Percentiles rank a stretch among this genome's conserved stretches.
These are phyloP conservation scores for Periphyllus acericola DNA, from an alignment of 2,888 invertebrate genomes.

Conservation along the genomic window DNA sequence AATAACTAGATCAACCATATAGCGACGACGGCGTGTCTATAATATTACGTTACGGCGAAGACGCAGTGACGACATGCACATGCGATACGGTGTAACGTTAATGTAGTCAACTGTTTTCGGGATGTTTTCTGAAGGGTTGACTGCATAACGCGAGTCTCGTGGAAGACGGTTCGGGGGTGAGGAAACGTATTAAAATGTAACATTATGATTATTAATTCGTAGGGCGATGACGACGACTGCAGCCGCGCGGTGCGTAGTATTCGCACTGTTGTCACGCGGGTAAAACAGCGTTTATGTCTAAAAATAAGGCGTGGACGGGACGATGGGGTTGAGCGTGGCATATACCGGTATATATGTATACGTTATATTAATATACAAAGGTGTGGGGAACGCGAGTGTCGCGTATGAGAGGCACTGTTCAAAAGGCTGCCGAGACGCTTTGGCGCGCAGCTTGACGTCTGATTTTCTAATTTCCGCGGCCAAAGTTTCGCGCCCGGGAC, in stretches of 20 bases:
- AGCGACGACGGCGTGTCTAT: too few species aligned
- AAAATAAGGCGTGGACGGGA: not conserved
- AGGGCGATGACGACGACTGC: constrained; percentile 2
- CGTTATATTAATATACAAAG: not conserved
- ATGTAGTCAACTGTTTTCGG: not conserved
- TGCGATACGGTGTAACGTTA: too few species aligned
- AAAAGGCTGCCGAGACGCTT: constrained; percentile 44
- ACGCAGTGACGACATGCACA: too few species aligned
- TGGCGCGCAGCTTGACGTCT: constrained; percentile 58
- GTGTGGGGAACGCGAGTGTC: not conserved
- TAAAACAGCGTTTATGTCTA: not conserved
- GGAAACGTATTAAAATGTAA: not conserved
- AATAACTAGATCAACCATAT: too few species aligned
- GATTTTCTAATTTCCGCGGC: constrained; percentile 58
- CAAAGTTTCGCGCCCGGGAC: constrained; percentile 50
- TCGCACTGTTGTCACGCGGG: constrained; percentile 13
- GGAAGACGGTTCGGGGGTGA: not conserved
- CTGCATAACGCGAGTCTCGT: not conserved
- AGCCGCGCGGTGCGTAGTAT: not conserved
- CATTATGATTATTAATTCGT: constrained; percentile 45
- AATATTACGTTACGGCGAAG: too few species aligned
- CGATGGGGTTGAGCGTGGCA: not conserved
- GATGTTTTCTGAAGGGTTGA: not conserved
- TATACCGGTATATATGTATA: not conserved
- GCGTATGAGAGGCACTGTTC: not conserved